Evolutionary conservation across 2,113 vertebrate genomes (phyloP).

Genomic region (Catagonus wagneri): DNA sequence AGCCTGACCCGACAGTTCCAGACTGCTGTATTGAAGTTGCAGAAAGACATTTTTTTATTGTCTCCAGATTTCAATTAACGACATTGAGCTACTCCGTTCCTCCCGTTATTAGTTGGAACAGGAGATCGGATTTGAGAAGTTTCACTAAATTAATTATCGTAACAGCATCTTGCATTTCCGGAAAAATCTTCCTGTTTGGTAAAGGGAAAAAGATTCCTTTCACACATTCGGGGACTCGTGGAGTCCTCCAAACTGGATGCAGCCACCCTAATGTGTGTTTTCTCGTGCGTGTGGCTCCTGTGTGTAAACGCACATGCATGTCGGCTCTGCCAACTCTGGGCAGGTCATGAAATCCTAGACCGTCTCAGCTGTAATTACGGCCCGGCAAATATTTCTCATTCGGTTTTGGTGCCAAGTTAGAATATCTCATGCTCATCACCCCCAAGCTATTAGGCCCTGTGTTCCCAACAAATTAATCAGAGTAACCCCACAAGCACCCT

Average conservation of each 20-base stretch:
- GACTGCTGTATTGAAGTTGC: slow-evolving; percentile 81
- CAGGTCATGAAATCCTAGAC: neutral
- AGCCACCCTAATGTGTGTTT: neutral
- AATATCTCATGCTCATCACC: neutral
- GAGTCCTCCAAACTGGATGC: neutral
- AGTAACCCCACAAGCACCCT: slow-evolving; percentile 29
- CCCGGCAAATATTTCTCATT: slow-evolving; percentile 6
- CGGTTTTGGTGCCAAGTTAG: neutral
- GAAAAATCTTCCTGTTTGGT: slow-evolving; percentile 59
- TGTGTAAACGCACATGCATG: no score
- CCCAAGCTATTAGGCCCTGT: neutral
- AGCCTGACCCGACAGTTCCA: slow-evolving; percentile 81
- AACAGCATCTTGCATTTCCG: slow-evolving; percentile 68
- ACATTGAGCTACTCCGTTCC: slow-evolving; percentile 77
- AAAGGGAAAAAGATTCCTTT: slow-evolving; percentile 15
- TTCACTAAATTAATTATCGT: slow-evolving; percentile 78
- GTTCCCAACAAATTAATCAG: slow-evolving; percentile 15
- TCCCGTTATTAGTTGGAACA: slow-evolving; percentile 74
- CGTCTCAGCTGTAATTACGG: neutral
- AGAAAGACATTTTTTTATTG: slow-evolving; percentile 77
- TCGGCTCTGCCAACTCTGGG: neutral
- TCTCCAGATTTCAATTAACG: slow-evolving; percentile 82
- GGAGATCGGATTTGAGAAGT: slow-evolving; percentile 82
- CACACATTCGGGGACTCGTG: neutral
- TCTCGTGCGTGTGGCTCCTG: neutral